Evolutionary conservation across 2,113 vertebrate genomes (phyloP).

Genomic region (Platycercus adscitus): DNA sequence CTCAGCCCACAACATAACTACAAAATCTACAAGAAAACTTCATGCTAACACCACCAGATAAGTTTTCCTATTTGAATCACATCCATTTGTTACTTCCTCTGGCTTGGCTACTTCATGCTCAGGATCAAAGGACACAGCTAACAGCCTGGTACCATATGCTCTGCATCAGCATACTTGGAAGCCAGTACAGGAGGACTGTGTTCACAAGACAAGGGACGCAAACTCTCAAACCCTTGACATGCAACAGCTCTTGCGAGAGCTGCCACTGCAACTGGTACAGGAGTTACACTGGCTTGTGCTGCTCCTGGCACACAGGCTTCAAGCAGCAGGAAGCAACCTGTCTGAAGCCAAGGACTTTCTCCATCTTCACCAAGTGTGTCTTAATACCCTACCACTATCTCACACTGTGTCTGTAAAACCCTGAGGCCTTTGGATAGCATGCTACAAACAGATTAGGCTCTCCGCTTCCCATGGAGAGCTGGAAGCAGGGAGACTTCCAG

Average conservation of each 20-base stretch:
- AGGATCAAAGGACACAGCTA: neutral
- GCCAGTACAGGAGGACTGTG: neutral
- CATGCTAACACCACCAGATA: neutral
- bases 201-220: neutral
- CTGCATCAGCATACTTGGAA: neutral
- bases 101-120: neutral
- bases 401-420: neutral
- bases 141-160: neutral
- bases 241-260: neutral
- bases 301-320: neutral
- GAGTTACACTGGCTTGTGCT: neutral
- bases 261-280: fast-evolving
- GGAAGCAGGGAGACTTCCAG: neutral
- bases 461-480: neutral
- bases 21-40: neutral
- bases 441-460: neutral
- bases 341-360: neutral
- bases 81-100: neutral
- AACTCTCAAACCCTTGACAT: neutral
- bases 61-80: neutral
- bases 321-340: neutral
- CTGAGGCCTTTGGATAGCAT: neutral
- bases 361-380: neutral
- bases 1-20: neutral
- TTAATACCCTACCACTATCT: neutral